Base-by-base conservation (phyloP, 37 sponge, comb jelly and placozoan species). In the Agelas oroides region DNA sequence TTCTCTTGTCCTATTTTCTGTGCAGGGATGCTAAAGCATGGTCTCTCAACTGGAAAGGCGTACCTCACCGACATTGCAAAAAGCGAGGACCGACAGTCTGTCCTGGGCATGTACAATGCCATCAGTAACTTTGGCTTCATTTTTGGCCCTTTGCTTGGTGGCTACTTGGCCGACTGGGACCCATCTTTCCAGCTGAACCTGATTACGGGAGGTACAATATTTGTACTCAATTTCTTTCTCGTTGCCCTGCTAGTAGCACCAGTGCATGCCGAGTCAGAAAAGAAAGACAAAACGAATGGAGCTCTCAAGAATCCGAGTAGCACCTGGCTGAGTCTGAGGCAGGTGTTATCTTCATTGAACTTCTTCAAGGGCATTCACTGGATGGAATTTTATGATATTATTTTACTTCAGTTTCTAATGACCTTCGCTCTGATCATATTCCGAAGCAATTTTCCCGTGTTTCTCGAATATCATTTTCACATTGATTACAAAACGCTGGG, bases 11-110 rank as follows among this genome's bases (percentile, higher is more conserved):
- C n/a, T n/a, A 35, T 67, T 66, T 68, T 28, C 23, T 62, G 24
- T 64, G 35, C 71, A 93, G 94, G 94, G 15, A 20, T 89, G 5
- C 64, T 93, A 27, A 93, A 93, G 67, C 94, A 93, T 75, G 86
- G 94, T 0, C 64, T 86, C 1, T 71, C 94, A 24, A 72, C 80
- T 31, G 25, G 83, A 41, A 88, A 85, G 41, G 91, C 84, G 24
- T 90, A 76, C 59, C 61, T 94, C 19, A 37, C 89, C 14, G 95
- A 94, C 64, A 80, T 88, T 52, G 73, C 89, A 13, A 25, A 19
- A 0, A 31, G 36, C 5, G 27, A 65, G 21, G 85, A 94, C 18
- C 63, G 77, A 31, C 77, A 79, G 24, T 64, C 75, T 16, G 66
- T 83, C 0, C 56, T 90, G 14, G 92, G 94, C 16, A 18, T 57